Percentiles rank a stretch among this genome's conserved stretches.
phyloP scores from a whole-genome alignment of 2,888 invertebrate species.

The Noctua janthina region DNA sequence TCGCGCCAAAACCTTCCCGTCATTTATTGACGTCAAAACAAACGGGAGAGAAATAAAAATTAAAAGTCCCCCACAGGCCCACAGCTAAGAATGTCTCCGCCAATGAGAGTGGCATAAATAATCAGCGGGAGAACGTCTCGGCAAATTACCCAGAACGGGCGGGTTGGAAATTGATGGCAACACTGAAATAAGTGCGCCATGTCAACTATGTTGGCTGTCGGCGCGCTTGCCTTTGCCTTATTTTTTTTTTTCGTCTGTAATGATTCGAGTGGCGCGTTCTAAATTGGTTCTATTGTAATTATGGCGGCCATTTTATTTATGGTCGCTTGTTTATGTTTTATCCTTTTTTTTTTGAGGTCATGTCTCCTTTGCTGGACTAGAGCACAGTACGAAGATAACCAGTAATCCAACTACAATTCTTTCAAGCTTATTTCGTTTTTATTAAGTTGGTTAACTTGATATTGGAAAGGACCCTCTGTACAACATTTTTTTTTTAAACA shows the following conservation, averaged over 20 bases:
- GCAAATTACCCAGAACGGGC: conserved; percentile 87
- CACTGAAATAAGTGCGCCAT: conserved; percentile 81
- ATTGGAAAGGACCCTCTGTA: neutral
- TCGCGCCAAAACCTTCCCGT: conserved; percentile 69
- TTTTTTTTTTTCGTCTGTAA: conserved; percentile 71
- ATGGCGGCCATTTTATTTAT: conserved; percentile 60
- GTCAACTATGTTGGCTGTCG: conserved; percentile 78
- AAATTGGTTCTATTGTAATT: conserved; percentile 77
- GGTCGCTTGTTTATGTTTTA: conserved; percentile 48
- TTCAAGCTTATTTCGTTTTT: neutral
- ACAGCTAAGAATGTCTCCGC: conserved; percentile 77
- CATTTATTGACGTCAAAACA: conserved; percentile 77
- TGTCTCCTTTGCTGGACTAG: conserved; percentile 15
- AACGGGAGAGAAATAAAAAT: conserved; percentile 74
- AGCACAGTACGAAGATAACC: neutral
- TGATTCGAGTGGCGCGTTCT: conserved; percentile 70
- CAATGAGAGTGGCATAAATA: conserved; percentile 85
- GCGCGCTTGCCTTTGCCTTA: conserved; percentile 71
- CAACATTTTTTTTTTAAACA: neutral
- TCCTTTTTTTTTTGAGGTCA: conserved; percentile 40
- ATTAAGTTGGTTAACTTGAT: neutral
- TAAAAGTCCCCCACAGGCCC: conserved; percentile 68
- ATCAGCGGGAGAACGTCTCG: conserved; percentile 83
- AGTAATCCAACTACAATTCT: neutral
- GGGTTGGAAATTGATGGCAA: conserved; percentile 79